phyloP scores from a whole-genome alignment of 1,140 invertebrate genomes.

The Pogonus chalceus region DNA sequence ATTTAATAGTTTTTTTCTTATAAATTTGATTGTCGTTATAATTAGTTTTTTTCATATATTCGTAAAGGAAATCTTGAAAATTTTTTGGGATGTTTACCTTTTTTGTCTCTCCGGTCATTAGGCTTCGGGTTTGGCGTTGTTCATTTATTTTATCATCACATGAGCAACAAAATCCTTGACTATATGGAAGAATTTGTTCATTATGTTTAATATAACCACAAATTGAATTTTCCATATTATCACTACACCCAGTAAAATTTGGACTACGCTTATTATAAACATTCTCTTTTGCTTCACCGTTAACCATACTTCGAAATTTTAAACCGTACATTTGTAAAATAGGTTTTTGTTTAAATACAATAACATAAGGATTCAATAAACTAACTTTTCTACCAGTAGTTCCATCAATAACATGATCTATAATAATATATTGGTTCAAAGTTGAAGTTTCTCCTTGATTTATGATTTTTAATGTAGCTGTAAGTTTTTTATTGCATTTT shows the following conservation, averaged over 20 bases:
- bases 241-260: constrained; percentile 35
- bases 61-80: too few species aligned
- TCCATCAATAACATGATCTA: constrained; percentile 38
- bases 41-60: too few species aligned
- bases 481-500: constrained; percentile 27
- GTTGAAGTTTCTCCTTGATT: constrained; percentile 26
- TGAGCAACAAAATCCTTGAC: constrained; percentile 41
- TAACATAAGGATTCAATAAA: constrained; percentile 36
- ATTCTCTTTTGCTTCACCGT: constrained; percentile 35
- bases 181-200: constrained; percentile 33
- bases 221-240: constrained; percentile 28
- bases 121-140: constrained; percentile 21
- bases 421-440: constrained; percentile 35
- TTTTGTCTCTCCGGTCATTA: too few species aligned
- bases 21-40: too few species aligned
- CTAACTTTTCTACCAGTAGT: constrained; percentile 30
- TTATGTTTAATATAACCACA: constrained; percentile 33
- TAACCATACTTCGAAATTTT: constrained; percentile 34
- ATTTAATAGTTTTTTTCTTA: too few species aligned
- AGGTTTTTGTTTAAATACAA: constrained; percentile 36
- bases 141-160: constrained; percentile 30
- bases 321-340: constrained; percentile 34
- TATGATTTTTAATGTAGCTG: constrained; percentile 26
- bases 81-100: too few species aligned
- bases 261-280: constrained; percentile 35